phyloP scores from a whole-genome alignment of 2,113 vertebrate genomes.

The Panthera tigris region DNA sequence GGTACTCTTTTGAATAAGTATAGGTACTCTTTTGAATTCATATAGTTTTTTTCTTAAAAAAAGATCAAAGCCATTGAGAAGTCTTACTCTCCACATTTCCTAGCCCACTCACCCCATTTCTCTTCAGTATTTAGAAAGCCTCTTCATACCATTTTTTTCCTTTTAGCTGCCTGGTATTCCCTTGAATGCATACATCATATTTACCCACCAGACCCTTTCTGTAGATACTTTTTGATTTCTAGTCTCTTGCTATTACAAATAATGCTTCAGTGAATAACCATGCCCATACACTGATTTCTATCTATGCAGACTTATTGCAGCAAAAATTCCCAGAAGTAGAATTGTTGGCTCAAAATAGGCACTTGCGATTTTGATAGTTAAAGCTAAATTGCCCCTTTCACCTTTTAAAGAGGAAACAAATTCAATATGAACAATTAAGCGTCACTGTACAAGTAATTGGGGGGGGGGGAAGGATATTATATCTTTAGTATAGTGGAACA shows the following conservation, averaged over 20 bases:
- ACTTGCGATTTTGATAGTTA: background rate
- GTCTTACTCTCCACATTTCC: background rate
- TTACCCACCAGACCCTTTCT: background rate
- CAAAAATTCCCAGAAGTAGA: conserved; percentile 8
- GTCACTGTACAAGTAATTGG: background rate
- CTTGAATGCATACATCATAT: background rate
- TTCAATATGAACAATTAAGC: conserved; percentile 9
- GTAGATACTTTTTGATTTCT: background rate
- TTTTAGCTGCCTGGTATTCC: background rate
- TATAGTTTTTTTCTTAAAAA: background rate
- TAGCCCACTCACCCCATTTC: no score
- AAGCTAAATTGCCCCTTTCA: background rate
- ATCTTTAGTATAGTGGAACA: background rate
- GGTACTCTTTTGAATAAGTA: background rate
- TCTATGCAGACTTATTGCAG: background rate
- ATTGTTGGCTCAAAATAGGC: background rate
- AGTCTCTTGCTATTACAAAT: background rate
- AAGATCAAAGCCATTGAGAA: background rate
- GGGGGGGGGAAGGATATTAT: background rate
- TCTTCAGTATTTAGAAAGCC: background rate
- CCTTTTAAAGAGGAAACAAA: conserved; percentile 9
- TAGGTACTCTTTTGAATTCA: background rate
- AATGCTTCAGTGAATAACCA: background rate
- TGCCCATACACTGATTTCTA: background rate
- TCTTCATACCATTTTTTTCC: background rate